phyloP scores from a whole-genome alignment of 2,797 vertebrate genomes.

The Megaceryle alcyon region DNA sequence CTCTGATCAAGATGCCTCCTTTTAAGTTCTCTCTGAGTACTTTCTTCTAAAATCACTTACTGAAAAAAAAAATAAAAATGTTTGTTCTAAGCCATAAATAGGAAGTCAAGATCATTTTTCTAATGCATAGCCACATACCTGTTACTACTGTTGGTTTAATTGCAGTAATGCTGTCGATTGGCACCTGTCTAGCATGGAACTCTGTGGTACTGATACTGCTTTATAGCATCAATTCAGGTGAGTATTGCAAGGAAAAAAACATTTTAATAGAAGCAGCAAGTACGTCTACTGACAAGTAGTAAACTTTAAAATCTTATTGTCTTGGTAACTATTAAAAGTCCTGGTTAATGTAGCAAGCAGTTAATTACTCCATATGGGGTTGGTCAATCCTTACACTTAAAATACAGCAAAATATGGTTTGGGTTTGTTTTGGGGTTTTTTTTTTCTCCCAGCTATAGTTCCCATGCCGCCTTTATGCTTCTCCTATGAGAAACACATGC shows the following conservation, averaged over 20 bases:
- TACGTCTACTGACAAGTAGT: background rate
- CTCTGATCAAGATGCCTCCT: background rate
- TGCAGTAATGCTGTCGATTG: constrained; percentile 28
- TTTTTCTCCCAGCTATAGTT: background rate
- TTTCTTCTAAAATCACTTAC: background rate
- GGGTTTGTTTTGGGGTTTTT: background rate
- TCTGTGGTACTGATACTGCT: background rate
- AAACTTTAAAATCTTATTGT: background rate
- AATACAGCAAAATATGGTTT: background rate
- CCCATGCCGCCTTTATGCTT: background rate
- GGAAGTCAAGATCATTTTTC: background rate
- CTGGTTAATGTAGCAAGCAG: background rate
- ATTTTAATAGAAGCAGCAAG: background rate
- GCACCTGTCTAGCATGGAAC: background rate
- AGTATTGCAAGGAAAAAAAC: constrained; percentile 20
- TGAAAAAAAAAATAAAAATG: no score
- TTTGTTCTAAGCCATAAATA: background rate
- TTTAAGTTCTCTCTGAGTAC: background rate
- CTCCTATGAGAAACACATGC: background rate
- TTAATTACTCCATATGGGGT: background rate
- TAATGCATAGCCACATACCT: background rate
- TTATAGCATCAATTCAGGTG: background rate
- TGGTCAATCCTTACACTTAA: background rate
- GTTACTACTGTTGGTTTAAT: background rate
- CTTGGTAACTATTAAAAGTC: background rate